Evolutionary conservation across 64 coral and sea anemone species (phyloP).

Genomic region (Dendrophyllia cribrosa): DNA sequence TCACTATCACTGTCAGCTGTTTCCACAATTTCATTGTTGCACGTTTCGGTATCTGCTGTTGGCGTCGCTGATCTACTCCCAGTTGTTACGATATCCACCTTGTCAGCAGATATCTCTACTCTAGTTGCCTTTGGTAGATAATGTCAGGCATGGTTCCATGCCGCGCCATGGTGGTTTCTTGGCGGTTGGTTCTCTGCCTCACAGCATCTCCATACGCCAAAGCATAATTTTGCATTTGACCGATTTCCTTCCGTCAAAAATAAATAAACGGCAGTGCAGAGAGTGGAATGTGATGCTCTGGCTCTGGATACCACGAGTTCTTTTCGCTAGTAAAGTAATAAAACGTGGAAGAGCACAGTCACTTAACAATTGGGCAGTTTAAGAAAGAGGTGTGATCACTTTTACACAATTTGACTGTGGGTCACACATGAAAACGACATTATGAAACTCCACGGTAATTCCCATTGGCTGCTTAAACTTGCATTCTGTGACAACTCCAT

Average conservation of each 20-base stretch:
- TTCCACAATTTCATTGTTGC: slow-evolving; percentile 12
- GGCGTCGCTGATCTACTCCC: background rate
- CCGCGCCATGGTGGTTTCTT: slow-evolving; percentile 47
- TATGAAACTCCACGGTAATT: slow-evolving; percentile 3
- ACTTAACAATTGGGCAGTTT: slow-evolving; percentile 59
- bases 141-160: slow-evolving; percentile 59
- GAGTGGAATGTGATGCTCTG: slow-evolving; percentile 47
- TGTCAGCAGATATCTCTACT: slow-evolving; percentile 14
- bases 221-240: slow-evolving; percentile 42
- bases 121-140: slow-evolving; percentile 50
- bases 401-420: slow-evolving; percentile 39
- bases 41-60: background rate
- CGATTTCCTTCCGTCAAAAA: background rate
- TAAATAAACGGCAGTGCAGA: slow-evolving; percentile 1
- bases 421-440: slow-evolving; percentile 51
- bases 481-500: slow-evolving; percentile 19
- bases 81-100: background rate
- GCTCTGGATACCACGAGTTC: slow-evolving; percentile 64
- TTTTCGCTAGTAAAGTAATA: slow-evolving; percentile 59
- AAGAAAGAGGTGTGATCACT: slow-evolving; percentile 13
- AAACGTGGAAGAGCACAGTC: slow-evolving; percentile 46
- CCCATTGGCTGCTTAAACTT: slow-evolving; percentile 37
- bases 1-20: no score
- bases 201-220: slow-evolving; percentile 50
- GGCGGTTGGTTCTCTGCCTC: slow-evolving; percentile 58